Evolutionary conservation across 2,113 vertebrate species (phyloP), one percentile per base, ranked within the genome.

Genomic region (Gambusia affinis): DNA sequence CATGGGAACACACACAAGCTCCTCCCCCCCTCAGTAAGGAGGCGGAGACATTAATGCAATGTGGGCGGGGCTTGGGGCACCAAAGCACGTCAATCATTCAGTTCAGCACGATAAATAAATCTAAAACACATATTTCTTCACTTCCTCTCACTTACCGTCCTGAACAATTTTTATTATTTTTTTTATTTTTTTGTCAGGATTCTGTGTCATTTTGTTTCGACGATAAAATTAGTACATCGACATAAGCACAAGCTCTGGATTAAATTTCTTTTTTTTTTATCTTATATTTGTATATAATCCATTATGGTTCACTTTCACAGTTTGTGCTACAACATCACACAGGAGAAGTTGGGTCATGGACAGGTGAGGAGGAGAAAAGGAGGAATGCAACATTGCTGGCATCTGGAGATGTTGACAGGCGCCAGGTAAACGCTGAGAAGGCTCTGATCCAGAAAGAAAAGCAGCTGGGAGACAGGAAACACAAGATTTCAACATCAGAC

Each of bases 271-370:
- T 37, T 37, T 87, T 77, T 82, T 64, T 75, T 66, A 44, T 65
- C 63, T 15, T 75, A 81, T 80, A 72, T 73, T 87, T 80, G 75
- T 80, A 80, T 82, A 79, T 84, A 78, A 87, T 88, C 83, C 29
- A 95, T 96, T 96, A 98, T 93, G 92, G 90, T 94, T 97, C 94
- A 97, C 96, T 95, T 97, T 97, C 97, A 98, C 97, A 94, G 96
- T 96, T 92, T 97, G 97, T 96, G 97, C 96, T 97, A 98, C 96
- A 57, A 97, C 95, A 86, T 96, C 95, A 96, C 93, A 95, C 95
- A 92, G 94, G 90, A 89, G 93, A 90, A 60, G 44, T 33, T 12
- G 64, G 93, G 86, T 91, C 15, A 64, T 70, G 81, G 94, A 94
- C 87, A 92, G 91, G 91, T 87, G 92, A 84, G 92, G 86, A 85